Evolutionary conservation across 2,113 vertebrate genomes (phyloP).

Genomic region (Chlorocebus sabaeus): DNA sequence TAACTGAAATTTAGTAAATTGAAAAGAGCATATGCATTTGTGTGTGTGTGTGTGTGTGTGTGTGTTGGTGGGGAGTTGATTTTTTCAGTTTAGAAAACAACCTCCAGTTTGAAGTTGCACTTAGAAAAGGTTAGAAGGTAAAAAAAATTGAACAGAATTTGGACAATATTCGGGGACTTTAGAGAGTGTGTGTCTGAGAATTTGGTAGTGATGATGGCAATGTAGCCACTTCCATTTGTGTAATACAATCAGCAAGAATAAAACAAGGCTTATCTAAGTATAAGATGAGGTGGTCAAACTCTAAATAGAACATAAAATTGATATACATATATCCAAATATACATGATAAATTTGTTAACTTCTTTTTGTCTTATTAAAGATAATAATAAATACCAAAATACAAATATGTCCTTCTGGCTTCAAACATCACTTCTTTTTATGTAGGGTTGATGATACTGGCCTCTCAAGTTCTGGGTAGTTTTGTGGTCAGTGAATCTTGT

Average conservation of each 20-base stretch:
- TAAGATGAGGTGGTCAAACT: background rate
- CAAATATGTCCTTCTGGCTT: background rate
- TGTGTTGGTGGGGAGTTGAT: background rate
- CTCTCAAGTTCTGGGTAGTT: background rate
- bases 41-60: background rate
- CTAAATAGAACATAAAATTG: background rate
- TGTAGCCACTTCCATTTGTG: background rate
- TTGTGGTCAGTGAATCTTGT: background rate
- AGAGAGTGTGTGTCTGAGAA: background rate
- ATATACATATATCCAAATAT: background rate
- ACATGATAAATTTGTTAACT: background rate
- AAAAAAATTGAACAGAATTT: background rate
- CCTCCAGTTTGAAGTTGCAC: background rate
- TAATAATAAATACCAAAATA: background rate
- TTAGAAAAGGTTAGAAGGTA: background rate
- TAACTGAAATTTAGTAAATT: background rate
- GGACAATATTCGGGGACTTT: background rate
- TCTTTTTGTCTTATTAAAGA: background rate
- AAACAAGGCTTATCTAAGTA: background rate
- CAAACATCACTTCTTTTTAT: background rate
- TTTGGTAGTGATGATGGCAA: background rate
- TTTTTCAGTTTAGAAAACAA: background rate
- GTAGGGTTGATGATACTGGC: background rate
- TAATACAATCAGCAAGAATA: background rate
- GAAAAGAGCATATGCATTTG: background rate